Evolutionary conservation across 2,888 invertebrate genomes (phyloP), one percentile per base, ranked within the genome.

Genomic region (Drosophila meridiana): DNA sequence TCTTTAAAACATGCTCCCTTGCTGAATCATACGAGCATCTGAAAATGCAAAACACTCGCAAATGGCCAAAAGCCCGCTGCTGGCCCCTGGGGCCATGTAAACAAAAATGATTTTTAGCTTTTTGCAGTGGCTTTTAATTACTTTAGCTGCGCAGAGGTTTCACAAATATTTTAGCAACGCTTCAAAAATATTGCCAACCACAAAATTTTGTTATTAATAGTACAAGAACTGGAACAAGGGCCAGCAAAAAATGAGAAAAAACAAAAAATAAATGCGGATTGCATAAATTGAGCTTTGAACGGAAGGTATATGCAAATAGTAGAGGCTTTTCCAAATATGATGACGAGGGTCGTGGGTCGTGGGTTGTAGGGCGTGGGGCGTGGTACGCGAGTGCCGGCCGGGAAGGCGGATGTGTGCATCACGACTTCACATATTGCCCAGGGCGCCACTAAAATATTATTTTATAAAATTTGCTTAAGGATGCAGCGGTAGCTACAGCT

Each of bases 391-490:
- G 63, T 32, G 56, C 40, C 28, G 63, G 58, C 30, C 61, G 47
- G 63, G 56, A 20, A 43, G 47, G 52, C 65, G 78, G 77, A 76
- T 83, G 86, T 86, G 76, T 69, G 82, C 73, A 65, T 65, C 87
- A 76, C 76, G 85, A 76, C 85, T 87, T 78, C 85, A 80, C 78
- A 84, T 87, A 87, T 86, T 81, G 89, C 87, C 81, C 79, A 67
- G 70, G 87, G 87, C 80, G 74, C 86, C 85, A 87, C 87, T 84
- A 87, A 87, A 87, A 87, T 89, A 89, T 88, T 87, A 89, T 88
- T 87, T 81, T 76, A 87, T 82, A 76, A 87, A 87, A 88, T 87
- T 89, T 88, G 84, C 87, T 87, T 87, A 84, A 88, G 87, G 89
- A 84, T 84, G 89, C 78, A 76, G 74, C 82, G 52, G 55, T 38